phyloP scores from a whole-genome alignment of 2,113 vertebrate species.

The Oryzias melastigma region DNA sequence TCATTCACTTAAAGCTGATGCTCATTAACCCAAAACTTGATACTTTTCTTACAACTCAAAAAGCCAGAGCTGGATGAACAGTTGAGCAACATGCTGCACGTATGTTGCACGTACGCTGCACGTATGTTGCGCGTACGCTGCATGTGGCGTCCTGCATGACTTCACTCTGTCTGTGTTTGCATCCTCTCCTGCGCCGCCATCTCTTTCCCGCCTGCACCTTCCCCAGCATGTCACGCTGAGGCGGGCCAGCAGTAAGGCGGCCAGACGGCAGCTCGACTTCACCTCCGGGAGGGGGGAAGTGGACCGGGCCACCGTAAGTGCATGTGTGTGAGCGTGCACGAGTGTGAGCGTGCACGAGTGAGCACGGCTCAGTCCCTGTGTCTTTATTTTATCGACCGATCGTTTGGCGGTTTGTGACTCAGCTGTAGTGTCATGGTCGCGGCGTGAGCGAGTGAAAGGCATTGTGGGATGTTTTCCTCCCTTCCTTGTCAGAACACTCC shows the following conservation, averaged over 20 bases:
- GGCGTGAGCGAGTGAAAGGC: slow-evolving; percentile 2
- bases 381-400: too few species aligned
- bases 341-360: too few species aligned
- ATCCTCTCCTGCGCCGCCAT: slow-evolving; percentile 34
- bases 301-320: slow-evolving; percentile 86
- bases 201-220: slow-evolving; percentile 44
- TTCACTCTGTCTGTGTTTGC: slow-evolving; percentile 57
- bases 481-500: not conserved
- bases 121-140: not conserved
- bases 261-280: slow-evolving; percentile 81
- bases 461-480: not conserved
- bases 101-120: too few species aligned
- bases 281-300: slow-evolving; percentile 78
- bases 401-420: too few species aligned
- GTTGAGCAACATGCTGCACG: too few species aligned
- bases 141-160: slow-evolving; percentile 51
- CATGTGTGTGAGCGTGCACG: slow-evolving; percentile 11
- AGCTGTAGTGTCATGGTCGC: too few species aligned
- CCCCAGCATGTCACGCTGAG: slow-evolving; percentile 82
- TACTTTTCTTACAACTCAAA: too few species aligned
- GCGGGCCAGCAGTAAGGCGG: slow-evolving; percentile 74
- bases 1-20: too few species aligned
- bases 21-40: too few species aligned
- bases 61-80: too few species aligned
- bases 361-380: too few species aligned